Conservation (phyloP, 2,797 vertebrate species). For the Enteromius anoplus region DNA sequence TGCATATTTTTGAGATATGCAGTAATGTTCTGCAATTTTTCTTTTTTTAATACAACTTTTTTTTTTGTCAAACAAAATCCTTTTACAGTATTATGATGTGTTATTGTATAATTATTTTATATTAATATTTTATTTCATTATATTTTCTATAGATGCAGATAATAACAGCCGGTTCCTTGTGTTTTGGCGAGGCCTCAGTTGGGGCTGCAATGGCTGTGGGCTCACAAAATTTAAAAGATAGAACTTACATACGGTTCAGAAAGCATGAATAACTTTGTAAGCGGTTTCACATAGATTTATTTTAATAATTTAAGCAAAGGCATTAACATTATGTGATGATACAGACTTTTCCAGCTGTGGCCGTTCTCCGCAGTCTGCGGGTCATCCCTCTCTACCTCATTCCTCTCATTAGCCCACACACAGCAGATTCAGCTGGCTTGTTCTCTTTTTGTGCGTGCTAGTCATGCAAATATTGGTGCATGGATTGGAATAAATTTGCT, state of each 20-base stretch:
- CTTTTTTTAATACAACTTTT: background rate
- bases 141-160: too few relatives aligned
- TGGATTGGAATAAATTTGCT: background rate
- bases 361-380: conserved; percentile 49
- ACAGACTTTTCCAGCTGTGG: conserved; percentile 26
- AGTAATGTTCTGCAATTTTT: background rate
- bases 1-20: background rate
- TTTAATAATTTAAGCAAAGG: background rate
- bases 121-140: background rate
- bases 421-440: background rate
- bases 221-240: background rate
- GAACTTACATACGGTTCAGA: background rate
- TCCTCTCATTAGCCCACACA: conserved; percentile 46
- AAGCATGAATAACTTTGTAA: background rate
- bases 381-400: conserved; percentile 43
- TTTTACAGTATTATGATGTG: background rate
- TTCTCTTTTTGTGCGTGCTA: conserved; percentile 4
- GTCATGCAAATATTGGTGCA: conserved; percentile 29
- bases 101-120: background rate
- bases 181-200: background rate
- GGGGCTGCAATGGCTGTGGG: background rate
- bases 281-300: background rate
- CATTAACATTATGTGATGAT: background rate
- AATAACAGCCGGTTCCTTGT: background rate
- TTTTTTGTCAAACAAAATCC: background rate